Evolutionary conservation across 92 coral and sea anemone species (phyloP).

Genomic region (Zoanthus solanderi): DNA sequence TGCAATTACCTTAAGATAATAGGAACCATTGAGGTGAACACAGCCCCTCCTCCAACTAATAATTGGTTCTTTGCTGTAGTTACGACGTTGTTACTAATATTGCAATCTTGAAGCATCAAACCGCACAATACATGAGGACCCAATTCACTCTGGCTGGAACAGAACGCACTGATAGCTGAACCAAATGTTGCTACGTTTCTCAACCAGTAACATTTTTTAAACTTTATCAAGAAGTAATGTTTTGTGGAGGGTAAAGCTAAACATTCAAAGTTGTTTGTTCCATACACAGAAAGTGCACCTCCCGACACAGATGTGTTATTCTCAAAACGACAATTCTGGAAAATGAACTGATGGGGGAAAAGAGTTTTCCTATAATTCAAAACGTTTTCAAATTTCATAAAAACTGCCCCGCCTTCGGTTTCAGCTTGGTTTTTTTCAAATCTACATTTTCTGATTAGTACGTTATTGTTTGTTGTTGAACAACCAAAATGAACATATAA

Average conservation of each 20-base stretch:
- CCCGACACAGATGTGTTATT: slow-evolving; percentile 79
- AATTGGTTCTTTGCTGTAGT: slow-evolving; percentile 41
- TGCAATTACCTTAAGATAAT: slow-evolving; percentile 55
- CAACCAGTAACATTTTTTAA: slow-evolving; percentile 54
- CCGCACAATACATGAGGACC: slow-evolving; percentile 66
- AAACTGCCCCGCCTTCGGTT: slow-evolving; percentile 28
- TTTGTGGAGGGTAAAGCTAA: background rate
- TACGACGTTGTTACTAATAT: slow-evolving; percentile 60
- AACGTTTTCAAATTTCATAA: background rate
- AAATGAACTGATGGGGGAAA: slow-evolving; percentile 45
- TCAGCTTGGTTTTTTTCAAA: slow-evolving; percentile 13
- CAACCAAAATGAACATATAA: background rate
- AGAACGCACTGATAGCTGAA: slow-evolving; percentile 68
- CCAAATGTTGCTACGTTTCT: slow-evolving; percentile 71
- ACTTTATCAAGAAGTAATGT: slow-evolving; percentile 22
- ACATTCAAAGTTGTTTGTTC: slow-evolving; percentile 45
- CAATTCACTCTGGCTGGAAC: slow-evolving; percentile 66
- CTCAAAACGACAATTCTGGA: slow-evolving; percentile 58
- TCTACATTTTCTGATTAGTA: background rate
- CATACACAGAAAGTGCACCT: slow-evolving; percentile 68
- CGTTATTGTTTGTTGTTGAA: slow-evolving; percentile 15
- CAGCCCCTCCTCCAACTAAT: slow-evolving; percentile 74
- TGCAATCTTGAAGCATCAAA: slow-evolving; percentile 51
- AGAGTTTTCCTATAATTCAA: background rate
- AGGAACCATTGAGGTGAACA: slow-evolving; percentile 75